Conservation (phyloP, 2,113 vertebrate species). For the Microcebus lehilahytsara region DNA sequence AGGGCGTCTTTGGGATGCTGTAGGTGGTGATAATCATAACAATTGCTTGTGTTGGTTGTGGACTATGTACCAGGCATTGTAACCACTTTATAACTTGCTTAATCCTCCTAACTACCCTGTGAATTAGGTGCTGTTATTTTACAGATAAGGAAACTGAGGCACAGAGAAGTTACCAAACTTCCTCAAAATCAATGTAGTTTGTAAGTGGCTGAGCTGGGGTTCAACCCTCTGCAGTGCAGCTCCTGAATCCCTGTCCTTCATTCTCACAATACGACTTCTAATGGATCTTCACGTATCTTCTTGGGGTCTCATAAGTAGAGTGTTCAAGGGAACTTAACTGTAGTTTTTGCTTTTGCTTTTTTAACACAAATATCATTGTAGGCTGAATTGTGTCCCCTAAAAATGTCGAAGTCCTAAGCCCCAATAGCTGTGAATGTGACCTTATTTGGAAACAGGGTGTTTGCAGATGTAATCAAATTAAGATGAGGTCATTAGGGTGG, state of each 20-base stretch:
- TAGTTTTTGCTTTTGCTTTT: background rate
- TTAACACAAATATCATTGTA: background rate
- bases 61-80: background rate
- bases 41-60: background rate
- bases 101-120: background rate
- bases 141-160: conserved; percentile 15
- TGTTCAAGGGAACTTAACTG: background rate
- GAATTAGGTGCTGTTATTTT: background rate
- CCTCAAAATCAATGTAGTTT: background rate
- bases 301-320: background rate
- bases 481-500: background rate
- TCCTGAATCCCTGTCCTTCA: background rate
- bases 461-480: background rate
- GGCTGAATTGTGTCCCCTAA: background rate
- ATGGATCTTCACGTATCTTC: background rate
- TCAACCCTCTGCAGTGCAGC: background rate
- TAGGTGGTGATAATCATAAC: too few species aligned
- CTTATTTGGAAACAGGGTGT: conserved; percentile 29
- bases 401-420: background rate
- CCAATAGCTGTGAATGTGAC: background rate
- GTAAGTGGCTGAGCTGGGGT: background rate
- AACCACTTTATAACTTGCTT: background rate
- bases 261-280: background rate
- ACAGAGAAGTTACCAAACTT: background rate
- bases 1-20: background rate